phyloP scores from a whole-genome alignment of 2,113 vertebrate species.

The Rousettus leschenaultii region DNA sequence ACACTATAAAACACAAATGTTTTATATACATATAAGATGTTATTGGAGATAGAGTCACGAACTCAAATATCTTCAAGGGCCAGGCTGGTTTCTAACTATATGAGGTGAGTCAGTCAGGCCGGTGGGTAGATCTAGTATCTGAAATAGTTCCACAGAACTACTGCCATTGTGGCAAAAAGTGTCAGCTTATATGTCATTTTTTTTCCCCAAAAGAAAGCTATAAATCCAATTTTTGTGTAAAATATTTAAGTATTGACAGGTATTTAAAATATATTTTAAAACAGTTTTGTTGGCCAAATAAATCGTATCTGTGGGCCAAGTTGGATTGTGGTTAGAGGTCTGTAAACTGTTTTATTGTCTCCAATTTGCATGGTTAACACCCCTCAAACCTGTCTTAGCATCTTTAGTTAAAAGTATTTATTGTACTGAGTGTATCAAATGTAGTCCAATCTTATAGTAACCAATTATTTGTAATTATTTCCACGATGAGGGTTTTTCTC shows the following conservation, averaged over 20 bases:
- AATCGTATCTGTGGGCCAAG: background rate
- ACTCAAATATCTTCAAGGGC: background rate
- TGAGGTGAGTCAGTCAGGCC: fast-evolving
- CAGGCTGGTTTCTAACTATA: background rate
- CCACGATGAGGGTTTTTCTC: slow-evolving; percentile 67
- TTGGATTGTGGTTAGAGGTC: background rate
- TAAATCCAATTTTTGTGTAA: background rate
- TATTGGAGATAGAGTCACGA: background rate
- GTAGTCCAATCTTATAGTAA: slow-evolving; percentile 63
- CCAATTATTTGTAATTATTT: slow-evolving; percentile 77
- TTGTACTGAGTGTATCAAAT: slow-evolving; percentile 55
- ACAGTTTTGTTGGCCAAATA: background rate
- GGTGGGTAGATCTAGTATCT: background rate
- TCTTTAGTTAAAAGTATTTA: slow-evolving; percentile 66
- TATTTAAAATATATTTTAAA: slow-evolving; percentile 32
- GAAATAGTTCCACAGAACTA: background rate
- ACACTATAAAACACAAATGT: background rate
- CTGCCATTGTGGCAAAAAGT: background rate
- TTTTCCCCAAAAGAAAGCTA: background rate
- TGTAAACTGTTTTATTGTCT: background rate
- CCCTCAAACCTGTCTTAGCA: background rate
- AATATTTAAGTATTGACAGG: background rate
- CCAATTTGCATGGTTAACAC: background rate
- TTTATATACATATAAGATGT: background rate
- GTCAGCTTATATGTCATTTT: background rate